phyloP scores from a whole-genome alignment of 2,113 vertebrate species.

The Xiphophorus couchianus region DNA sequence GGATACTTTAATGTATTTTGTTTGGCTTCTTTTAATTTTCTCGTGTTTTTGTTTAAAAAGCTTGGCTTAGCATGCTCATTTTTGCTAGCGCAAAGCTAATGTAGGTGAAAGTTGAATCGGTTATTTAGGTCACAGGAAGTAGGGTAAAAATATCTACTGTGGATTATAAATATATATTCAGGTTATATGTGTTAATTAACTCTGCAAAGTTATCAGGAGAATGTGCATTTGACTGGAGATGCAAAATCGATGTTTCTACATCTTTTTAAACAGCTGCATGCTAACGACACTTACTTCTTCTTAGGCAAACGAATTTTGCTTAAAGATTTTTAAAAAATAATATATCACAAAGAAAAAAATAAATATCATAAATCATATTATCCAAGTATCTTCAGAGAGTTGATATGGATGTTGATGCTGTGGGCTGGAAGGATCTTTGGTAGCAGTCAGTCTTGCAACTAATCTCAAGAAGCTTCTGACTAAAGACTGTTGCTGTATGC shows the following conservation, averaged over 20 bases:
- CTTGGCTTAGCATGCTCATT: not conserved
- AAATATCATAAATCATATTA: too few relatives aligned
- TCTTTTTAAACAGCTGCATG: not conserved
- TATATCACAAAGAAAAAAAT: too few relatives aligned
- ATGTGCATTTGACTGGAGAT: not conserved
- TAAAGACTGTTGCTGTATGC: too few relatives aligned
- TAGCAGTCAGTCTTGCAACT: too few relatives aligned
- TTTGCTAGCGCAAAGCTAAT: constrained; percentile 58
- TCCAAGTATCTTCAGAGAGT: too few relatives aligned
- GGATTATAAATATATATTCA: not conserved
- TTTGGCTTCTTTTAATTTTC: not conserved
- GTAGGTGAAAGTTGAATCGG: constrained; percentile 68
- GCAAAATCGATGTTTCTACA: not conserved
- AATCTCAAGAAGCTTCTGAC: too few relatives aligned
- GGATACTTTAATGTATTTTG: not conserved
- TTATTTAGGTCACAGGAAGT: constrained; percentile 31
- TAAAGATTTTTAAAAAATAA: not conserved
- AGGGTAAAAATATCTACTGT: not conserved
- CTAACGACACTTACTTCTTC: not conserved
- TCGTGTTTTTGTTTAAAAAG: not conserved
- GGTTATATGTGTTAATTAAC: not conserved
- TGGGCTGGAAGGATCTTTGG: too few relatives aligned
- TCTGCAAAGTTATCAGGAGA: not conserved
- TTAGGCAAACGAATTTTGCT: not conserved
- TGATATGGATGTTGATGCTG: too few relatives aligned